Percentiles rank a stretch among this genome's conserved stretches.
These are phyloP conservation scores for Tokudaia muenninki DNA, from an alignment of 2,797 vertebrate genomes.

Conservation along the genomic window DNA sequence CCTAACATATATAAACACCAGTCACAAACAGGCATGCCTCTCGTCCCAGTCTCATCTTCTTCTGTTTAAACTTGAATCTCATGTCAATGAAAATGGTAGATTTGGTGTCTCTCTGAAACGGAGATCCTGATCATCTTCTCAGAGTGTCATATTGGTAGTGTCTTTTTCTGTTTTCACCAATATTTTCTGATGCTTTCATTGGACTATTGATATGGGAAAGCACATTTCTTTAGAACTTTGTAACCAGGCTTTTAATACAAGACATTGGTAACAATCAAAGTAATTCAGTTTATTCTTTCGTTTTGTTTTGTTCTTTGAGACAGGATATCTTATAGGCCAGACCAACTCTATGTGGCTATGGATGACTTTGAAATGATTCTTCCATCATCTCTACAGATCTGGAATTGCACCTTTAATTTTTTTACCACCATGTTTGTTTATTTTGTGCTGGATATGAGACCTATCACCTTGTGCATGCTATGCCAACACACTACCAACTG, in stretches of 20 bases:
- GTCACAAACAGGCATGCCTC: neutral
- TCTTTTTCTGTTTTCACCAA: neutral
- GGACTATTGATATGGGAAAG: neutral
- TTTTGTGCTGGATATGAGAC: neutral
- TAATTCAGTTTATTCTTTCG: neutral
- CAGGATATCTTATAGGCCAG: neutral
- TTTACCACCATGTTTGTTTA: neutral
- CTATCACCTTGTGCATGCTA: neutral
- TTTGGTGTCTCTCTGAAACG: too few species aligned
- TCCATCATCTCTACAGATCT: fast-evolving
- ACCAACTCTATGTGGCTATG: neutral
- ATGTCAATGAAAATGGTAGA: neutral
- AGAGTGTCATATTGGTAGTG: neutral
- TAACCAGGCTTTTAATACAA: neutral
- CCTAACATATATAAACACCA: neutral
- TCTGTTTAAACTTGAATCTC: neutral
- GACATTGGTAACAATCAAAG: neutral
- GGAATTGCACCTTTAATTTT: neutral
- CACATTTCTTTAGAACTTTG: neutral
- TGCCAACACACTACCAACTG: neutral
- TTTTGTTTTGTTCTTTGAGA: neutral
- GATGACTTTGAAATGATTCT: neutral
- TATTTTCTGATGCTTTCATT: neutral
- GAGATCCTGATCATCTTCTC: neutral
- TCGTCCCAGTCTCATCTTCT: neutral